A percentile compares a stretch with the other conserved stretches of the same genome.
These are phyloP conservation scores for Anodontia alba DNA, from an alignment of 2,888 invertebrate genomes.

Conservation along the genomic window DNA sequence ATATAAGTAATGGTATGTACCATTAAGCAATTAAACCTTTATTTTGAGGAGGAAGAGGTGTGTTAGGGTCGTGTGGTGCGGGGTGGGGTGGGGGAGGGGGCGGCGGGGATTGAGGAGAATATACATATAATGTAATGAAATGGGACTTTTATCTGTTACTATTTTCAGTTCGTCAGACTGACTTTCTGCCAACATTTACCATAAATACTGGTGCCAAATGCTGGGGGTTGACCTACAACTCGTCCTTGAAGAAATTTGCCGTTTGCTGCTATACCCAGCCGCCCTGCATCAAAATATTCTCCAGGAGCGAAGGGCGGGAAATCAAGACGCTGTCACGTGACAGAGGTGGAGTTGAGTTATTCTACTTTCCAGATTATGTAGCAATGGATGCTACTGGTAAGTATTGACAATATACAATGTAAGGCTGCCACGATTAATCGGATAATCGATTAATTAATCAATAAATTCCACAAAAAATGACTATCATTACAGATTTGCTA, in stretches of 20 bases:
- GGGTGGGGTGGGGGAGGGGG: too few species aligned
- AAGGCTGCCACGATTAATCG: too few species aligned
- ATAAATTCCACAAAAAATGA: too few species aligned
- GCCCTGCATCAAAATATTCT: slow-evolving; percentile 66
- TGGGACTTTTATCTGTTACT: too few species aligned
- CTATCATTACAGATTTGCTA: too few species aligned
- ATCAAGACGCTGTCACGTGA: slow-evolving; percentile 60
- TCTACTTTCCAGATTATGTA: slow-evolving; percentile 66
- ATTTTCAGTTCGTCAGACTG: slow-evolving; percentile 63
- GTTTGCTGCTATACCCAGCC: slow-evolving; percentile 68
- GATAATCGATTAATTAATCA: too few species aligned
- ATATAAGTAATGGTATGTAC: too few species aligned
- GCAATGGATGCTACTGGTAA: slow-evolving; percentile 60
- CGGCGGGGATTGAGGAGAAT: too few species aligned
- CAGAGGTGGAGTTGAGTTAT: slow-evolving; percentile 59
- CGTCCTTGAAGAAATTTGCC: slow-evolving; percentile 58
- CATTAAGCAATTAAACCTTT: too few species aligned
- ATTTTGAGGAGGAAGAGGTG: too few species aligned
- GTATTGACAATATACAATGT: not conserved
- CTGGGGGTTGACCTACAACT: slow-evolving; percentile 60
- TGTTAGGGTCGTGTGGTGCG: too few species aligned
- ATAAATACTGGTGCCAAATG: slow-evolving; percentile 65
- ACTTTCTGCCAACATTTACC: slow-evolving; percentile 62
- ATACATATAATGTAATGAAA: too few species aligned
- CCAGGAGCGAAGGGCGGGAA: slow-evolving; percentile 61